These are phyloP conservation scores for Theristicus caerulescens DNA, from an alignment of 2,113 vertebrate species.

Conservation along the genomic window DNA sequence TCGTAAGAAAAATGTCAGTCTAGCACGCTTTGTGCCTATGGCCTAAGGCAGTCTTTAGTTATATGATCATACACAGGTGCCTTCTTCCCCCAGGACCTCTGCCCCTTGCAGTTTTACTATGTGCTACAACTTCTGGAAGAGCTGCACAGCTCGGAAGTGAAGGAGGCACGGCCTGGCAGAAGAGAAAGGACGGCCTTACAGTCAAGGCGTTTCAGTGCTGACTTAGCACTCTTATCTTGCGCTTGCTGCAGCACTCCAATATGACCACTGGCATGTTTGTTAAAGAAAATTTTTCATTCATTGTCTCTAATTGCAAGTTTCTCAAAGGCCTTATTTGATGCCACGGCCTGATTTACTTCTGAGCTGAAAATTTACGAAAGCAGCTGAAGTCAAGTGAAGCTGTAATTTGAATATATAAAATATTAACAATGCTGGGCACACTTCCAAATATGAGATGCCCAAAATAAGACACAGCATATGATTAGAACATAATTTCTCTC, in stretches of 20 bases:
- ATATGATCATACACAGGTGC: neutral
- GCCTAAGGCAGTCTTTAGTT: neutral
- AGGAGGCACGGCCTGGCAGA: neutral
- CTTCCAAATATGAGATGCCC: neutral
- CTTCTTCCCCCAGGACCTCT: neutral
- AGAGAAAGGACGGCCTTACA: neutral
- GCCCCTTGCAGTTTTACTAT: neutral
- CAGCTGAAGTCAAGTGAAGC: neutral
- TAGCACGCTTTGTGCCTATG: neutral
- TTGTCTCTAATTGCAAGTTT: neutral
- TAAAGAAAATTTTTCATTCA: neutral
- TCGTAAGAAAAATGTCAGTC: neutral
- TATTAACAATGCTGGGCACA: slow-evolving; percentile 13
- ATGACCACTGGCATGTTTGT: neutral
- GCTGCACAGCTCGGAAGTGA: neutral
- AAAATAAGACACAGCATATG: neutral
- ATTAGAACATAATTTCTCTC: neutral
- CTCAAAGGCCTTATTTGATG: neutral
- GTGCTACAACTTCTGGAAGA: neutral
- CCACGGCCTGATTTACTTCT: neutral
- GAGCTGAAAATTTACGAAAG: neutral
- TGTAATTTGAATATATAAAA: slow-evolving; percentile 15
- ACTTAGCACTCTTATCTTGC: neutral
- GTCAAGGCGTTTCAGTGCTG: neutral
- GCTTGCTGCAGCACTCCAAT: neutral